These are phyloP conservation scores for Drosophila littoralis DNA, from an alignment of 1,140 invertebrate genomes.

Conservation along the genomic window DNA sequence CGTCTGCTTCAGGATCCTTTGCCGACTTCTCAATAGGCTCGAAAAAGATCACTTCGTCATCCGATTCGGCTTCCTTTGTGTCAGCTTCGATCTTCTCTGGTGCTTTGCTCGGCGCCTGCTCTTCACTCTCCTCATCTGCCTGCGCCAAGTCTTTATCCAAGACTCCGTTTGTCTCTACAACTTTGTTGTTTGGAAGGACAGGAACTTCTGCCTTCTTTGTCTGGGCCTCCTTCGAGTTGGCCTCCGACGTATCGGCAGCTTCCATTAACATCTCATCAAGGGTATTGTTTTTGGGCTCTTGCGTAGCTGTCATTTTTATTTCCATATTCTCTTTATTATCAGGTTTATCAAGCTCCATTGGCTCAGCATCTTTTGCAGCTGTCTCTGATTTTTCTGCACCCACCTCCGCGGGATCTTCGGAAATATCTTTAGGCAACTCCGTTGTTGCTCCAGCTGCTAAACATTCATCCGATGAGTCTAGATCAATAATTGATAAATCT, in stretches of 20 bases:
- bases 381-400: background rate
- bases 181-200: background rate
- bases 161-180: background rate
- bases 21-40: slow-evolving; percentile 48
- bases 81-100: slow-evolving; percentile 1
- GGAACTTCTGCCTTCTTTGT: background rate
- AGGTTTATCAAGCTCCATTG: slow-evolving; percentile 9
- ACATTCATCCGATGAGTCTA: slow-evolving; percentile 19
- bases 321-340: background rate
- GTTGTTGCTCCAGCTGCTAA: slow-evolving; percentile 7
- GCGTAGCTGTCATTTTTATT: background rate
- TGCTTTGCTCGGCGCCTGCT: background rate
- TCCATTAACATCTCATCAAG: slow-evolving; percentile 21
- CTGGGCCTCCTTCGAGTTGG: background rate
- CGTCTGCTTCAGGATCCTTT: slow-evolving; percentile 12
- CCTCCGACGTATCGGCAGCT: background rate
- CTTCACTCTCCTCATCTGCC: background rate
- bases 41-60: slow-evolving; percentile 77
- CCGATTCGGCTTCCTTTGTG: slow-evolving; percentile 56
- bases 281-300: slow-evolving; percentile 25
- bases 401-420: background rate
- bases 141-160: background rate
- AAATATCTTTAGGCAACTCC: background rate
- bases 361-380: background rate
- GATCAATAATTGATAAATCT: slow-evolving; percentile 14